These are phyloP conservation scores for Xerus rutilus DNA, from an alignment of 2,797 vertebrate genomes.

Conservation along the genomic window DNA sequence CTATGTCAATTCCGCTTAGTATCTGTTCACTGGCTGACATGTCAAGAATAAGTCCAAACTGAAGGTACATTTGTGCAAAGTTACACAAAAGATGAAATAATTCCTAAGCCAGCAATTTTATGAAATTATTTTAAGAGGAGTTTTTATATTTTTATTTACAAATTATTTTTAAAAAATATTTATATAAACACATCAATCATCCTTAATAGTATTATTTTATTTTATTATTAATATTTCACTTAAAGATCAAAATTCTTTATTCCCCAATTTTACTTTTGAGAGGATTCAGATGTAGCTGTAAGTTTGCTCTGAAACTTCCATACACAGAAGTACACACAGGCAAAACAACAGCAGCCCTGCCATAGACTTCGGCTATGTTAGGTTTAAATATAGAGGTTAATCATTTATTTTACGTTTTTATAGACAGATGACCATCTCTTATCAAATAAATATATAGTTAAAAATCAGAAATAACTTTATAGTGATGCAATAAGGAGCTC, in stretches of 20 bases:
- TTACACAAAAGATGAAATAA: neutral
- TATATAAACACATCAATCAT: neutral
- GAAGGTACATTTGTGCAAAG: neutral
- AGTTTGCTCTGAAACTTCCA: neutral
- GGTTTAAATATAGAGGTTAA: neutral
- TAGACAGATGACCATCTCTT: conserved; percentile 14
- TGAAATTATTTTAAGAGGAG: neutral
- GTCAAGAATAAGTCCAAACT: neutral
- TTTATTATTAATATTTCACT: neutral
- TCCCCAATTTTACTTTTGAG: neutral
- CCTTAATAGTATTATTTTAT: neutral
- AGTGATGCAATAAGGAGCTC: neutral
- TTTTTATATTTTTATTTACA: neutral
- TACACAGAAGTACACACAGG: neutral
- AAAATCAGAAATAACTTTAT: neutral
- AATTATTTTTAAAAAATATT: neutral
- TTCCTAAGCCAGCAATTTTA: neutral
- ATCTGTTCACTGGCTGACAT: neutral
- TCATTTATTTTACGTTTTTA: conserved; percentile 34
- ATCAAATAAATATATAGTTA: neutral
- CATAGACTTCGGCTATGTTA: neutral
- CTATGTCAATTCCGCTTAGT: neutral
- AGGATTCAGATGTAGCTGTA: neutral
- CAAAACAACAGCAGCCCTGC: neutral
- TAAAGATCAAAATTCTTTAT: neutral